Evolutionary conservation across 1,140 invertebrate species (phyloP).

Genomic region (Cyrtorhinus lividipennis): DNA sequence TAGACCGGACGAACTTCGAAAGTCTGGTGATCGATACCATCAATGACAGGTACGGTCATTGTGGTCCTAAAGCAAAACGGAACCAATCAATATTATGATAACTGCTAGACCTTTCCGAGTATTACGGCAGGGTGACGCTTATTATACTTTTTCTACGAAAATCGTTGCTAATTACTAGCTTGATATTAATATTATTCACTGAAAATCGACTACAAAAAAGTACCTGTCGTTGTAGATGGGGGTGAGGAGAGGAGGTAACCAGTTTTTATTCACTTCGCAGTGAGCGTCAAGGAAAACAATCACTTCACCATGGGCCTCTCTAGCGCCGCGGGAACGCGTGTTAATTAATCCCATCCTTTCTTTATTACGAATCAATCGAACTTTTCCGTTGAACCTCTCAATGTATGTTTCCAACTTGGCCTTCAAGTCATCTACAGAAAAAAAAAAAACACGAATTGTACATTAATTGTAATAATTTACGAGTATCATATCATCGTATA

Average conservation of each 20-base stretch:
- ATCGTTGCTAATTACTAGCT: too few relatives aligned
- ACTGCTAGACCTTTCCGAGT: not conserved
- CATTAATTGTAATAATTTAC: not conserved
- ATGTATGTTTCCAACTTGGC: slow-evolving; percentile 80
- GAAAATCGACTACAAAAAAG: too few relatives aligned
- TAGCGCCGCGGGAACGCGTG: slow-evolving; percentile 82
- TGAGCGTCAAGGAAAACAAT: slow-evolving; percentile 96
- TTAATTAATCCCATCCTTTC: slow-evolving; percentile 83
- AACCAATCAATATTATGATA: too few relatives aligned
- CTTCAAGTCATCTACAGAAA: slow-evolving; percentile 62
- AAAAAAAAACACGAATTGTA: not conserved
- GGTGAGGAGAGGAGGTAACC: slow-evolving; percentile 87
- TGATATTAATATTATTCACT: too few relatives aligned
- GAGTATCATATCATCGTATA: too few relatives aligned
- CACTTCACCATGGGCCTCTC: slow-evolving; percentile 85
- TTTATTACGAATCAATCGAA: slow-evolving; percentile 68
- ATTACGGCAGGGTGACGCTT: not conserved
- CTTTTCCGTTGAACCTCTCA: slow-evolving; percentile 71
- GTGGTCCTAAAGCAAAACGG: slow-evolving; percentile 40
- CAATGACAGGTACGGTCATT: slow-evolving; percentile 97
- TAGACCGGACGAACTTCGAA: slow-evolving; percentile 94
- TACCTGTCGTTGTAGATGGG: slow-evolving; percentile 79
- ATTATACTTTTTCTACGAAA: too few relatives aligned
- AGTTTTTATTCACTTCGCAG: slow-evolving; percentile 86
- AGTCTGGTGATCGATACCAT: slow-evolving; percentile 88